phyloP scores from a whole-genome alignment of 2,113 vertebrate genomes.

The Nothobranchius kuhntae region DNA sequence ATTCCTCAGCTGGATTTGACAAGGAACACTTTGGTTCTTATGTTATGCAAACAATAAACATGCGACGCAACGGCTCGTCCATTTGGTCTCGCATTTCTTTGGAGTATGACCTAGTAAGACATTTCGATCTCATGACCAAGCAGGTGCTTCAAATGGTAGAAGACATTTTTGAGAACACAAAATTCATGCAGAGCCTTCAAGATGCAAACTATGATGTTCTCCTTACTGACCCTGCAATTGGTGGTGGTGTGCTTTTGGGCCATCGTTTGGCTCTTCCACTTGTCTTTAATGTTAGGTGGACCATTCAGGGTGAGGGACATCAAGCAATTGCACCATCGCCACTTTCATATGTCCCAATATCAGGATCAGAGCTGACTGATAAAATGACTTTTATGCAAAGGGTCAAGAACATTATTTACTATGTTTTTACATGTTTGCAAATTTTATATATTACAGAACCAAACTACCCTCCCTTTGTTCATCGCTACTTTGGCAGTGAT shows the following conservation, averaged over 20 bases:
- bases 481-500: constrained; percentile 51
- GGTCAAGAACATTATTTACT: constrained; percentile 36
- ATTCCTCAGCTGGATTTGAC: constrained; percentile 7
- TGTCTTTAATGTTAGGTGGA: constrained; percentile 65
- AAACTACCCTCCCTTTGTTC: constrained; percentile 55
- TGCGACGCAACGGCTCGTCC: constrained; percentile 14
- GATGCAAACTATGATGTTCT: constrained; percentile 61
- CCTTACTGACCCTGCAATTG: constrained; percentile 46
- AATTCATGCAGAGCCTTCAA: constrained; percentile 44
- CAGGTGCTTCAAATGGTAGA: not conserved
- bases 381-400: constrained; percentile 58
- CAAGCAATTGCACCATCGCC: constrained; percentile 49
- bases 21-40: constrained; percentile 10
- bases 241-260: constrained; percentile 44
- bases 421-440: constrained; percentile 19
- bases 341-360: constrained; percentile 50
- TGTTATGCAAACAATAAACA: not conserved
- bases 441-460: constrained; percentile 20
- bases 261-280: constrained; percentile 60
- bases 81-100: constrained; percentile 29
- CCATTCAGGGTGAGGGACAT: constrained; percentile 57
- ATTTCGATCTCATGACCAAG: not conserved
- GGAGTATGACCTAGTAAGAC: not conserved
- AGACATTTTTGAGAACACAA: constrained; percentile 29
- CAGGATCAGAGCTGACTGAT: constrained; percentile 46